Evolutionary conservation across 2,888 invertebrate genomes (phyloP), one percentile per base, ranked within the genome.

Genomic region (Agrotis clavis): DNA sequence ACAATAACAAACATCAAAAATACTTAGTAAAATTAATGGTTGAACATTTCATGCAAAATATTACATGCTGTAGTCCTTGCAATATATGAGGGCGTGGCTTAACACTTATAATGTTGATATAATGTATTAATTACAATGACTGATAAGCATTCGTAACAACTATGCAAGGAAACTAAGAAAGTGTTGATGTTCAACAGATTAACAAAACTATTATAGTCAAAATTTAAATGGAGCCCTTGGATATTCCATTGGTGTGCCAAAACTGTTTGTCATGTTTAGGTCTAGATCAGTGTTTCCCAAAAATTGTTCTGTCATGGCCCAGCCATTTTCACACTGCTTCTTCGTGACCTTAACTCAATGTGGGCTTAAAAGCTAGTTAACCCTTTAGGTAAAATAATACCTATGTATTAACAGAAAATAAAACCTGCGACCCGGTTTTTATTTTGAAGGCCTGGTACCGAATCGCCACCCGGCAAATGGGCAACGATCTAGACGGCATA

Each of bases 1-100:
- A 70, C 63, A 56, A 11, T 21, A 65, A 61, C n/a, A 70, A 64
- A 61, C 53, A 68, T 64, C 59, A 73, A 73, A 47, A 57, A 54
- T 59, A 30, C 35, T 57, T 21, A 35, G 41, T n/a, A 4, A 72
- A 63, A 73, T 56, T 41, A 16, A 53, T 41, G 13, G 11, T 41
- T 47, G 21, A 50, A 54, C 5, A 62, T 48, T 54, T 53, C 77
- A 60, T 71, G 71, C 78, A 54, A 51, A n/a, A 30, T 47, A 25
- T 25, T 1, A 30, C 63, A 56, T 47, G 21, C 19, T 51, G 35
- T 35, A 45, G 41, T 57, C 21, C 21, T 47, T 53, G 25, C 75
- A 51, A 25, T 35, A 41, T 18, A 11, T 51, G 14, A 59, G 47
- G 35, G 47, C n/a, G 35, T 21, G 14, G 14, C 47, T 48, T 25